Percentiles rank a stretch among this genome's conserved stretches.
phyloP scores from a whole-genome alignment of 1,140 invertebrate genomes.

The Hydropsyche tenuis region DNA sequence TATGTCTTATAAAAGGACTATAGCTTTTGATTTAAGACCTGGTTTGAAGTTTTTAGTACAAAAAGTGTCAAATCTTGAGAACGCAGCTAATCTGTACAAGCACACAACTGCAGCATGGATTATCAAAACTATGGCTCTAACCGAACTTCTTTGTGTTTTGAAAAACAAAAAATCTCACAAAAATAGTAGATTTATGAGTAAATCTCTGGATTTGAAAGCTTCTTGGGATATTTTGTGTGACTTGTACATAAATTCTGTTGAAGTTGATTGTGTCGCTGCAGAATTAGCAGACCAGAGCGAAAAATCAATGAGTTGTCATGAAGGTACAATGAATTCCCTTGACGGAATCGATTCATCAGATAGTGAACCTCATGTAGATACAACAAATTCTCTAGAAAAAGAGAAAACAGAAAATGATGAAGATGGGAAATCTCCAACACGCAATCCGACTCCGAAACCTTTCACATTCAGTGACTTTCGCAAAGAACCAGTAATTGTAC shows the following conservation, averaged over 20 bases:
- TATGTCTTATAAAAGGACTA: constrained; percentile 78
- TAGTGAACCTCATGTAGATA: neutral
- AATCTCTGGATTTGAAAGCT: constrained; percentile 62
- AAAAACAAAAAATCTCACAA: constrained; percentile 12
- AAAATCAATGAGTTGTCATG: constrained; percentile 46
- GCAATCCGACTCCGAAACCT: constrained; percentile 53
- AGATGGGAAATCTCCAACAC: neutral
- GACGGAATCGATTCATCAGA: constrained; percentile 23
- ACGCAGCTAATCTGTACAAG: constrained; percentile 90
- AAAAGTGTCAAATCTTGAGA: constrained; percentile 86
- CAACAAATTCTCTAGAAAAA: constrained; percentile 21
- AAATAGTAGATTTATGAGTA: constrained; percentile 28
- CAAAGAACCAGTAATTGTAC: constrained; percentile 50
- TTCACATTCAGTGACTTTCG: constrained; percentile 63
- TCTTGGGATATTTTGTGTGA: constrained; percentile 67
- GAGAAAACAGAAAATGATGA: constrained; percentile 32
- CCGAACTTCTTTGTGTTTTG: constrained; percentile 67
- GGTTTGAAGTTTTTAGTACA: constrained; percentile 92
- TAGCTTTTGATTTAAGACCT: constrained; percentile 87
- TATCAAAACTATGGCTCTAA: constrained; percentile 84
- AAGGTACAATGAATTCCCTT: constrained; percentile 30
- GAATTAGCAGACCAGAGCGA: constrained; percentile 53
- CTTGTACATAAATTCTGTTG: constrained; percentile 60
- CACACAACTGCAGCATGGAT: constrained; percentile 92
- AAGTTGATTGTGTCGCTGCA: constrained; percentile 62